Conservation (phyloP, 2,113 vertebrate genomes). For the Brienomyrus brachyistius region DNA sequence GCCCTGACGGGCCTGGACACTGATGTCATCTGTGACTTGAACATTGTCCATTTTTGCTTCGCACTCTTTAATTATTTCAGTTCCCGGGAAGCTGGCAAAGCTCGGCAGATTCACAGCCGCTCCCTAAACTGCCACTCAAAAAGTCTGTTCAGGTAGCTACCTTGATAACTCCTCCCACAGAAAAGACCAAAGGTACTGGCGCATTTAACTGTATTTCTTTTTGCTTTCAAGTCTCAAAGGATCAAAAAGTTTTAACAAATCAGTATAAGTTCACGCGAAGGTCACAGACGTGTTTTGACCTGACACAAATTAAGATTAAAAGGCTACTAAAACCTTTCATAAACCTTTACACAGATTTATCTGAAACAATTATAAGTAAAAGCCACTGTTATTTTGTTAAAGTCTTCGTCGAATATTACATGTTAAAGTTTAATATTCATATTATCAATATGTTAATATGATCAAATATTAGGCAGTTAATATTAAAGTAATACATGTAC, state of each 20-base stretch:
- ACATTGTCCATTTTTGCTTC: not conserved
- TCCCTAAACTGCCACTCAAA: not conserved
- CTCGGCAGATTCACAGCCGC: not conserved
- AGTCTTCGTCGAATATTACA: not conserved
- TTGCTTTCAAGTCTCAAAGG: not conserved
- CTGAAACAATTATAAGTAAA: not conserved
- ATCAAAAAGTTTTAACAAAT: not conserved
- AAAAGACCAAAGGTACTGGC: not conserved
- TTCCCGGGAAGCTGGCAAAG: not conserved
- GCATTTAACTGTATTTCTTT: not conserved
- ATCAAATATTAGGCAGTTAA: not conserved
- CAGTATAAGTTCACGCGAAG: constrained; percentile 4
- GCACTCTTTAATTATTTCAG: not conserved
- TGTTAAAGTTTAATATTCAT: not conserved
- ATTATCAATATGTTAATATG: no score
- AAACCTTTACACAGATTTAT: not conserved
- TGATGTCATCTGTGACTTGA: not conserved
- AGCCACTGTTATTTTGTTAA: not conserved
- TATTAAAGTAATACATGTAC: not conserved
- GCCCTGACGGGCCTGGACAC: not conserved
- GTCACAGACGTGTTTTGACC: not conserved
- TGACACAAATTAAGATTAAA: not conserved
- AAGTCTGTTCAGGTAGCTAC: constrained; percentile 1
- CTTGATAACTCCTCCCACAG: not conserved
- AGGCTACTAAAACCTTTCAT: not conserved